These are phyloP conservation scores for Cassiopea andromeda DNA, from an alignment of 30 jellyfish, hydroid and myxozoan genomes.

Conservation along the genomic window DNA sequence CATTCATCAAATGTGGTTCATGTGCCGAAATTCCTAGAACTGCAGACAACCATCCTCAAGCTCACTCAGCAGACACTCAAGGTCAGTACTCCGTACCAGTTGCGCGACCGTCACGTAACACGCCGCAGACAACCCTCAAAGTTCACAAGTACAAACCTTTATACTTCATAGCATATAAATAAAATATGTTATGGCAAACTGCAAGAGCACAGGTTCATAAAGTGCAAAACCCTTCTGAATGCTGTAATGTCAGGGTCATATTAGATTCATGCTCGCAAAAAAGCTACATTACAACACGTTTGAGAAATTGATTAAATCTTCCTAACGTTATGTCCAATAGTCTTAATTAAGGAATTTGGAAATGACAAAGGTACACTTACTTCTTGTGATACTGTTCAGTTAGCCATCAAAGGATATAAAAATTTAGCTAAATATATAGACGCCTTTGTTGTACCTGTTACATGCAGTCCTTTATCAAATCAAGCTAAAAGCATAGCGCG, in stretches of 20 bases:
- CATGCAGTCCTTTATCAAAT: conserved; percentile 5
- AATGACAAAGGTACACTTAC: not conserved
- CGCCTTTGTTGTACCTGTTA: conserved; percentile 22
- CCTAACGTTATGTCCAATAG: not conserved
- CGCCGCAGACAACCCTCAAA: not conserved
- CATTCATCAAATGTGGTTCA: conserved; percentile 4
- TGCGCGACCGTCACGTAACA: not conserved
- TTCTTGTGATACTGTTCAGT: not conserved
- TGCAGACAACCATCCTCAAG: not conserved
- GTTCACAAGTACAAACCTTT: not conserved
- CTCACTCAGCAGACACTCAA: not conserved
- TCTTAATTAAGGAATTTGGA: not conserved
- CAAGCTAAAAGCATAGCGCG: conserved; percentile 1
- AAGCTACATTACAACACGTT: not conserved
- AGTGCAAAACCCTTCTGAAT: not conserved
- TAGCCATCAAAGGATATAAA: not conserved
- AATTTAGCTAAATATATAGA: not conserved
- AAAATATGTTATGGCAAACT: not conserved
- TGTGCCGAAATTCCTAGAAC: not conserved
- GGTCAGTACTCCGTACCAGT: not conserved
- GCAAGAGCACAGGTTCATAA: not conserved
- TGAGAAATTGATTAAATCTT: not conserved
- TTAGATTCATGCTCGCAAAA: conserved; percentile 13
- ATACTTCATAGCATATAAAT: not conserved
- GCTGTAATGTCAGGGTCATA: not conserved